Evolutionary conservation across 2,797 vertebrate genomes (phyloP).

Genomic region (Coranthus polyacanthus): DNA sequence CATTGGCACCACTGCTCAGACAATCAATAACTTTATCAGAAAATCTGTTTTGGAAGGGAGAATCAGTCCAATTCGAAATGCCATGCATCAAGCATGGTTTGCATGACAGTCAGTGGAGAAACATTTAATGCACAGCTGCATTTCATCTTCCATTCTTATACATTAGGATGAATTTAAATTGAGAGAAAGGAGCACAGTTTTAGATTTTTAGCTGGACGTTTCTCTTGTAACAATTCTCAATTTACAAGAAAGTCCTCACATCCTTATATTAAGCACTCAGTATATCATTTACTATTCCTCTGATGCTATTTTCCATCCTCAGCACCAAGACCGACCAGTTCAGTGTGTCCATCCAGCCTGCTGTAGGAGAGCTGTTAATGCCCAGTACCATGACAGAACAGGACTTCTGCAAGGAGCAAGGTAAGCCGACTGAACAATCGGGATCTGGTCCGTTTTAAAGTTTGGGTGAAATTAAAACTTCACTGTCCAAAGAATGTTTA

Average conservation of each 20-base stretch:
- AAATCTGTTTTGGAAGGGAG: constrained; percentile 87
- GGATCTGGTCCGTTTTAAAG: too few relatives aligned
- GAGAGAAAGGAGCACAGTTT: too few relatives aligned
- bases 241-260: neutral
- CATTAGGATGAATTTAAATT: too few relatives aligned
- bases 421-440: constrained; percentile 71
- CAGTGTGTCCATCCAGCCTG: constrained; percentile 92
- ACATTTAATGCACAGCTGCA: constrained; percentile 46
- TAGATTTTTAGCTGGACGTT: too few relatives aligned
- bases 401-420: constrained; percentile 93
- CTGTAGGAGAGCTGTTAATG: constrained; percentile 92
- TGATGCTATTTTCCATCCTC: constrained; percentile 9
- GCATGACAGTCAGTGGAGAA: constrained; percentile 82
- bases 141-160: neutral
- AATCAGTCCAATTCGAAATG: constrained; percentile 89
- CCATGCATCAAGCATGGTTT: constrained; percentile 88
- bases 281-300: neutral
- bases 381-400: constrained; percentile 91
- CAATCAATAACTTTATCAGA: constrained; percentile 94
- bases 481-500: too few relatives aligned
- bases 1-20: constrained; percentile 86
- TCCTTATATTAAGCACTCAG: too few relatives aligned
- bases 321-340: constrained; percentile 95
- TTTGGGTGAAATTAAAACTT: too few relatives aligned
- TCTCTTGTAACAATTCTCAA: too few relatives aligned